Evolutionary conservation across 2,113 vertebrate species (phyloP).

Genomic region (Dolichallabes microphthalmus): DNA sequence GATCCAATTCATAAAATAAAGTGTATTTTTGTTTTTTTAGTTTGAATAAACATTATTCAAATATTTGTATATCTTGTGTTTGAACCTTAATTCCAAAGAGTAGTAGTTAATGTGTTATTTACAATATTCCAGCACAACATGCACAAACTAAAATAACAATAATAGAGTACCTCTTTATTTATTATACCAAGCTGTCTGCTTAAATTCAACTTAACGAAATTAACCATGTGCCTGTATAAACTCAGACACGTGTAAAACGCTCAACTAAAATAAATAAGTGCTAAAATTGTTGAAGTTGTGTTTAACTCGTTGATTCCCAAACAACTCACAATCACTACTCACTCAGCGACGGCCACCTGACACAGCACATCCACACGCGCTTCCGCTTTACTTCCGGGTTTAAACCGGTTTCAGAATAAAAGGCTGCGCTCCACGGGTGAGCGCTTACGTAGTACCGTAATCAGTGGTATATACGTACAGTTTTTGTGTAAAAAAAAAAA

Average conservation of each 20-base stretch:
- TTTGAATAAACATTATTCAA: not conserved
- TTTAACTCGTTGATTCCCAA: not conserved
- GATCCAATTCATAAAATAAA: too few species aligned
- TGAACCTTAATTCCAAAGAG: not conserved
- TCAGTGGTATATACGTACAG: not conserved
- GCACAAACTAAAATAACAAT: not conserved
- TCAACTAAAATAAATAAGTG: not conserved
- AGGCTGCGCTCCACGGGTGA: not conserved
- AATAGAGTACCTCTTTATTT: not conserved
- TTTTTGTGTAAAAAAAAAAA: not conserved
- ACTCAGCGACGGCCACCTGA: not conserved
- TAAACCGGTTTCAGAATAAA: slow-evolving; percentile 48
- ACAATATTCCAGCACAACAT: not conserved
- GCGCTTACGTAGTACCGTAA: not conserved
- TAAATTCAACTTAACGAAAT: not conserved
- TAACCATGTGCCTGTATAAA: not conserved
- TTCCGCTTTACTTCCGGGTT: slow-evolving; percentile 33
- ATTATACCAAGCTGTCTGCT: not conserved
- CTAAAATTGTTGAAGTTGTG: not conserved
- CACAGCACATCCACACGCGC: too few species aligned
- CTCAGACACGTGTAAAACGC: not conserved
- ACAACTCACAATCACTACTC: not conserved
- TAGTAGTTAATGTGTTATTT: too few species aligned
- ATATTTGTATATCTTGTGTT: not conserved
- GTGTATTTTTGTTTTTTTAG: not conserved